Conservation (phyloP, 2,888 invertebrate species). For the Sepiola atlantica region DNA sequence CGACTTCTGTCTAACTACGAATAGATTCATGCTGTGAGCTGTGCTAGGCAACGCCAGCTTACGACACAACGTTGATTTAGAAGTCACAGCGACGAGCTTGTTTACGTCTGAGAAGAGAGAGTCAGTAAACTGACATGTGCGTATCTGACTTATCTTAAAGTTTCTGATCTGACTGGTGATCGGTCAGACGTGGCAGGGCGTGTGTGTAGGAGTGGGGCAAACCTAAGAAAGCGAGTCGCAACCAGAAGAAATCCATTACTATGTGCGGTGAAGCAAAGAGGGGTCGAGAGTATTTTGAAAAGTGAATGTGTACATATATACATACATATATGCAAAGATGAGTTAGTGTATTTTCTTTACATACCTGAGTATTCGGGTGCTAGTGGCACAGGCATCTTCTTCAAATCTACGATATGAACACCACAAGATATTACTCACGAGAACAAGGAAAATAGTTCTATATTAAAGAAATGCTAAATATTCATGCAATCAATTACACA, state of each 20-base stretch:
- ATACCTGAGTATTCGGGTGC: too few species aligned
- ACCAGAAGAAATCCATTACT: not conserved
- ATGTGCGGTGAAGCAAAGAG: too few species aligned
- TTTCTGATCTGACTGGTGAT: not conserved
- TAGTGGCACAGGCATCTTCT: too few species aligned
- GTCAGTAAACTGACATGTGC: conserved; percentile 1
- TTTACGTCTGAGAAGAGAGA: not conserved
- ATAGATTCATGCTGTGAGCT: not conserved
- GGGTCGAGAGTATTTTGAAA: too few species aligned
- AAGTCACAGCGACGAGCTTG: not conserved
- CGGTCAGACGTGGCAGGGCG: not conserved
- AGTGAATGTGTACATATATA: too few species aligned
- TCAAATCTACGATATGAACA: too few species aligned
- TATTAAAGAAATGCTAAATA: too few species aligned
- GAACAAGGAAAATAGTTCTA: too few species aligned
- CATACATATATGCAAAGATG: too few species aligned
- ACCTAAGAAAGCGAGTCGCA: not conserved
- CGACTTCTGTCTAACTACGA: not conserved
- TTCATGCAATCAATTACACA: too few species aligned
- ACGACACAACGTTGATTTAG: not conserved
- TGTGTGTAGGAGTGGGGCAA: not conserved
- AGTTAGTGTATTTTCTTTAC: too few species aligned
- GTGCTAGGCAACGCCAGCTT: not conserved
- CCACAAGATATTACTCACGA: too few species aligned
- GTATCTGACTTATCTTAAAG: not conserved